A percentile compares a stretch with the other conserved stretches of the same genome.
Evolutionary conservation across 1,140 invertebrate species (phyloP).

Genomic region (Sinella curviseta): DNA sequence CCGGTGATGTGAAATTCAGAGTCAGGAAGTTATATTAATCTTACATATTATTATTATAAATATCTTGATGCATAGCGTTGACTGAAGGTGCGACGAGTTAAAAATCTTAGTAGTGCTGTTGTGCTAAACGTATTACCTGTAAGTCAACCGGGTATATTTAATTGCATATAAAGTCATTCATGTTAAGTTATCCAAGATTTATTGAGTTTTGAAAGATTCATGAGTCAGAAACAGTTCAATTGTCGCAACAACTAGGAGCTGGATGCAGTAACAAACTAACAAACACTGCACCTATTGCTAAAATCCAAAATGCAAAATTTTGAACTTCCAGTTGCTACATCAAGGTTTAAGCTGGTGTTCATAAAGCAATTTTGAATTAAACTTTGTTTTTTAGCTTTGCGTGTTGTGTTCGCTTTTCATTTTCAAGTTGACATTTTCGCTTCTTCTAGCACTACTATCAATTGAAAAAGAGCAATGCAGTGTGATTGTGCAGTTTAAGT

Average conservation of each 20-base stretch:
- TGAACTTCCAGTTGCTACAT: neutral
- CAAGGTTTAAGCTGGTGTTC: neutral
- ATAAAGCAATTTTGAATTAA: neutral
- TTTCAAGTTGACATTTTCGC: no score
- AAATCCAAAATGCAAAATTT: neutral
- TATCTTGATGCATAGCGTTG: neutral
- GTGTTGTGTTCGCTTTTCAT: no score
- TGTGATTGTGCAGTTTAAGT: no score
- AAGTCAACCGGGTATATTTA: neutral
- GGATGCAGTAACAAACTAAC: neutral
- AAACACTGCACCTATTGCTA: neutral
- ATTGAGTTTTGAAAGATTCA: conserved; percentile 6
- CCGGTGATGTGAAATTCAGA: neutral
- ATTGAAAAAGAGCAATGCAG: no score
- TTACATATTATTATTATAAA: neutral
- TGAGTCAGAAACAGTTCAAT: neutral
- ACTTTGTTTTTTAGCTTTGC: neutral
- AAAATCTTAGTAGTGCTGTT: neutral
- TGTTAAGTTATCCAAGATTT: neutral
- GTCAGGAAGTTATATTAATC: neutral
- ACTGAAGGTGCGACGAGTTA: neutral
- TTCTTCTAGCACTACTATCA: no score
- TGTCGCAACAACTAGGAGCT: neutral
- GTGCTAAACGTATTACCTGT: neutral
- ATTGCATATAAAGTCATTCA: neutral